phyloP scores from a whole-genome alignment of 2,888 invertebrate genomes.

The Rutpela maculata region DNA sequence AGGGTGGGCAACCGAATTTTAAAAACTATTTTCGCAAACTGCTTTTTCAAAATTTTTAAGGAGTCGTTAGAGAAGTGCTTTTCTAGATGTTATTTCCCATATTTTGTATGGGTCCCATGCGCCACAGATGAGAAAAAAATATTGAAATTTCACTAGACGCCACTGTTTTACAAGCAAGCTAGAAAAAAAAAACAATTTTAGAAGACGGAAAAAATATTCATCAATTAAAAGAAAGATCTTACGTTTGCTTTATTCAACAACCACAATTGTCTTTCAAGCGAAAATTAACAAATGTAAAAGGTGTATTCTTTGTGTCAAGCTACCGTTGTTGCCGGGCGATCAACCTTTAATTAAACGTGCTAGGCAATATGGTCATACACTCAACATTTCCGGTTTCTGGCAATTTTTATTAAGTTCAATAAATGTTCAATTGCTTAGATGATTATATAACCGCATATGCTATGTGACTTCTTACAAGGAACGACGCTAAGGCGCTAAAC shows the following conservation, averaged over 20 bases:
- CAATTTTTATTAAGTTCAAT: constrained; percentile 62
- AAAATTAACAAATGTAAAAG: not conserved
- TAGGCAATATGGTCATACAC: constrained; percentile 8
- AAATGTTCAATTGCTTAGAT: constrained; percentile 61
- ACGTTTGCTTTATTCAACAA: not conserved
- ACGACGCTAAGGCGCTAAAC: constrained; percentile 46
- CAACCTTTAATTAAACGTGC: constrained; percentile 10
- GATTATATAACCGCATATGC: constrained; percentile 63
- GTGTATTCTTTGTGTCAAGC: not conserved
- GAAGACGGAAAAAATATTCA: too few species aligned
- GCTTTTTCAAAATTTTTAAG: too few species aligned
- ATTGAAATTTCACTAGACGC: too few species aligned
- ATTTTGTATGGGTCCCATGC: too few species aligned
- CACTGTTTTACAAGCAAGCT: too few species aligned
- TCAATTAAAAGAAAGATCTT: too few species aligned
- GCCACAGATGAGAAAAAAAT: too few species aligned
- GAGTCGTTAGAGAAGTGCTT: too few species aligned
- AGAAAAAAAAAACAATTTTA: too few species aligned
- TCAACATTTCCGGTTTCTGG: constrained; percentile 59
- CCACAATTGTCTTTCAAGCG: not conserved
- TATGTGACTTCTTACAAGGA: constrained; percentile 45
- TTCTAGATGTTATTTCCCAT: too few species aligned
- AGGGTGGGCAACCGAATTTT: too few species aligned
- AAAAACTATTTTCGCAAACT: too few species aligned
- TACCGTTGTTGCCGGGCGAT: not conserved